Percentiles rank a stretch among this genome's conserved stretches.
Conservation (phyloP, 37 sponge, comb jelly and placozoan species). For the Geodia barretti region DNA sequence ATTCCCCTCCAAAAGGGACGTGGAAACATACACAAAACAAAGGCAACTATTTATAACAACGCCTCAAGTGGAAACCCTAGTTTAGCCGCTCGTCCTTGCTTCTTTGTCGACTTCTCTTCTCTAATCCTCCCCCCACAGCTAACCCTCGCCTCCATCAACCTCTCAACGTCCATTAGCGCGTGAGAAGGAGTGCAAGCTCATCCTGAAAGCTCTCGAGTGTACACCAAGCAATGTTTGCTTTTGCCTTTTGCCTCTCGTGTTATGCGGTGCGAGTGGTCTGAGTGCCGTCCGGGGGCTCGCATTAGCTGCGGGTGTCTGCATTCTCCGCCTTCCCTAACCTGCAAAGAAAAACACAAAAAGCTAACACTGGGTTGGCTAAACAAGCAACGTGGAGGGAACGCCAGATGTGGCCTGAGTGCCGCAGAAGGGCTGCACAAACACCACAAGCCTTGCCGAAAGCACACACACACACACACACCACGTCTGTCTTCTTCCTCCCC, state of each 20-base stretch:
- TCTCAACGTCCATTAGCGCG: not conserved
- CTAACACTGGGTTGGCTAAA: not conserved
- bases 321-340: not conserved
- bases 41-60: no score
- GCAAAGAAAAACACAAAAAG: not conserved
- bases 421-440: not conserved
- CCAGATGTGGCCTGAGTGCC: not conserved
- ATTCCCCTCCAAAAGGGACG: no score
- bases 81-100: not conserved
- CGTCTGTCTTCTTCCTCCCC: not conserved
- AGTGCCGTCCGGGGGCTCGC: not conserved
- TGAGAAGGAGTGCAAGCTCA: not conserved
- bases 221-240: not conserved
- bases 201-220: not conserved
- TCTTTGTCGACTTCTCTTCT: no score
- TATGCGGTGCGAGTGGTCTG: no score
- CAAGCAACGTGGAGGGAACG: not conserved
- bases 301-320: not conserved
- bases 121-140: not conserved
- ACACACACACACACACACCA: conserved; percentile 5
- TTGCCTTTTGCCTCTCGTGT: no score
- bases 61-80: not conserved
- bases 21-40: no score
- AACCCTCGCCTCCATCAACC: no score
- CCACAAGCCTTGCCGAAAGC: not conserved